These are phyloP conservation scores for Scaptomyza parva DNA, from an alignment of 2,888 invertebrate genomes.

Conservation along the genomic window DNA sequence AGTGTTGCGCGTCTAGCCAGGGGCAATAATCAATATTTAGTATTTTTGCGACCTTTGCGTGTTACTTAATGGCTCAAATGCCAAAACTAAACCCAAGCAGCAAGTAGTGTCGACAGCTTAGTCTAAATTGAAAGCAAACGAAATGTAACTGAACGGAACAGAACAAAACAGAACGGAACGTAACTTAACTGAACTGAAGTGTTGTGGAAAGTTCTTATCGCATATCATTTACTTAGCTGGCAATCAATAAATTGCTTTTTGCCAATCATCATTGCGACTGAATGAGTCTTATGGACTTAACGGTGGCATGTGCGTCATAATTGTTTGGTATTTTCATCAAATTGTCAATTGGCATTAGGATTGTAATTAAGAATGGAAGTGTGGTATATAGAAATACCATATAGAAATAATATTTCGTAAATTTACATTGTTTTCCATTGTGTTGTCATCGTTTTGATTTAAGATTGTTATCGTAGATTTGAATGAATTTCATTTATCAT, in stretches of 20 bases:
- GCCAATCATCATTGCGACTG: constrained; percentile 38
- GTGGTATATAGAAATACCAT: constrained; percentile 4
- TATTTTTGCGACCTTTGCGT: constrained; percentile 72
- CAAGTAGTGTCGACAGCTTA: constrained; percentile 37
- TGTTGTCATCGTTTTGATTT: not conserved
- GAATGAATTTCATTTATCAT: not conserved
- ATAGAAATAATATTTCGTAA: too few species aligned
- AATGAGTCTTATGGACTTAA: constrained; percentile 15
- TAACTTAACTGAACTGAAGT: constrained; percentile 22
- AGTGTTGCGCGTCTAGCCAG: constrained; percentile 56
- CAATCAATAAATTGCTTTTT: constrained; percentile 67
- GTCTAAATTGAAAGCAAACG: constrained; percentile 14
- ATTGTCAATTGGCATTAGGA: constrained; percentile 35
- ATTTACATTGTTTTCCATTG: not conserved
- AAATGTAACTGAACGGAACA: constrained; percentile 27
- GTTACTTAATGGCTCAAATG: constrained; percentile 57
- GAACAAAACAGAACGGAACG: constrained; percentile 13
- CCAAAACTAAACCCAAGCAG: constrained; percentile 30
- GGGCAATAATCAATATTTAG: constrained; percentile 68
- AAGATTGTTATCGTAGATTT: not conserved
- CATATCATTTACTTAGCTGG: constrained; percentile 44
- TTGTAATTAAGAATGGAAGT: not conserved
- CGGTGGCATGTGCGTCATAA: constrained; percentile 46
- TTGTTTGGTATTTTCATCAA: constrained; percentile 49
- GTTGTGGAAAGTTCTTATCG: constrained; percentile 32